Conservation (phyloP, 2,888 invertebrate species). For the Myathropa florea region DNA sequence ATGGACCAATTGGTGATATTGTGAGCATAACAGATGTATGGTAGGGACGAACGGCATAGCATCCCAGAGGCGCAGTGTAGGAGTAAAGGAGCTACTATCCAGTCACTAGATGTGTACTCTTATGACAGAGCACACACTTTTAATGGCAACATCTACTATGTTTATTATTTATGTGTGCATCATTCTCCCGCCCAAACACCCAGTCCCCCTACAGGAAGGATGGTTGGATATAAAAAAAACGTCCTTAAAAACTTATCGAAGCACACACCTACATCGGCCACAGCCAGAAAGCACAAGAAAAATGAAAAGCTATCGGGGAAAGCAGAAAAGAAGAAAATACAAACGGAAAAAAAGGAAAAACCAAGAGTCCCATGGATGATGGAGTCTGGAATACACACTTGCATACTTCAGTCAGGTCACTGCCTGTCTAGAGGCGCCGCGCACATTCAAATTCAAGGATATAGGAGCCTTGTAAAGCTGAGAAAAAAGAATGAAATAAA, state of each 20-base stretch:
- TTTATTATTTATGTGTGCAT: slow-evolving; percentile 67
- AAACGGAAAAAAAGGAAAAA: slow-evolving; percentile 27
- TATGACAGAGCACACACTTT: background rate
- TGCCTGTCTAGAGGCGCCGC: slow-evolving; percentile 71
- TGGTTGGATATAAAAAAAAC: slow-evolving; percentile 33
- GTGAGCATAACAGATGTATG: slow-evolving; percentile 49
- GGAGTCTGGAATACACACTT: slow-evolving; percentile 71
- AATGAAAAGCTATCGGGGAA: slow-evolving; percentile 69
- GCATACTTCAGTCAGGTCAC: slow-evolving; percentile 71
- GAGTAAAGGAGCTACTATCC: slow-evolving; percentile 17
- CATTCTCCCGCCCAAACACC: slow-evolving; percentile 10
- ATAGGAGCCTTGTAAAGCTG: slow-evolving; percentile 64
- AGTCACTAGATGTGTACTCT: slow-evolving; percentile 21
- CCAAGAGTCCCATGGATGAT: slow-evolving; percentile 70
- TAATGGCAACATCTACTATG: slow-evolving; percentile 34
- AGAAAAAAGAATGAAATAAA: slow-evolving; percentile 4
- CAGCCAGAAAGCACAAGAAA: slow-evolving; percentile 58
- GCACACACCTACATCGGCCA: slow-evolving; percentile 54
- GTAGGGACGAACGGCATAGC: slow-evolving; percentile 3
- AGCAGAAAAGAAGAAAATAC: slow-evolving; percentile 30
- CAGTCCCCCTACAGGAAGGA: background rate
- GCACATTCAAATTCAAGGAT: slow-evolving; percentile 71
- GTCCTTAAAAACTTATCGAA: slow-evolving; percentile 68
- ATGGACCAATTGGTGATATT: slow-evolving; percentile 71
- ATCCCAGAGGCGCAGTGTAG: slow-evolving; percentile 45